Conservation (phyloP, 2,888 invertebrate species). For the Nasonovia ribisnigri region DNA sequence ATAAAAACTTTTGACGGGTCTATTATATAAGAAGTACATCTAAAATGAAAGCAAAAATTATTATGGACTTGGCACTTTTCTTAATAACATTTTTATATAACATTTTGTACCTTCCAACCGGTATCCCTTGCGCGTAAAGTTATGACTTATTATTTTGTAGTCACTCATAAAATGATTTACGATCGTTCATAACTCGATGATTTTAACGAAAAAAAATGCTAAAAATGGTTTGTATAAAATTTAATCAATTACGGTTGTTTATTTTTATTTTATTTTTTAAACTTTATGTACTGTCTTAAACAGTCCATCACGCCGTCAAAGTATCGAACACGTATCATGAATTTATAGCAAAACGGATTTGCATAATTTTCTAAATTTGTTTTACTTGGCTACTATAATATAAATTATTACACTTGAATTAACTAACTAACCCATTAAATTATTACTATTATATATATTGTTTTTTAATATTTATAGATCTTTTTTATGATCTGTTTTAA, state of each 20-base stretch:
- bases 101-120: background rate
- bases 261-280: background rate
- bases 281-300: background rate
- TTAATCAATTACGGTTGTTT: background rate
- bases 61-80: slow-evolving; percentile 19
- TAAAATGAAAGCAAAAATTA: slow-evolving; percentile 19
- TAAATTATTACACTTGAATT: too few relatives aligned
- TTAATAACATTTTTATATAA: slow-evolving; percentile 13
- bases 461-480: background rate
- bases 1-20: background rate
- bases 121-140: background rate
- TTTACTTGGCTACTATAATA: too few relatives aligned
- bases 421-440: background rate
- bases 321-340: background rate
- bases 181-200: background rate
- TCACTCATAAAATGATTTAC: slow-evolving; percentile 28
- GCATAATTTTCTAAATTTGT: background rate
- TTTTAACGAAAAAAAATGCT: background rate
- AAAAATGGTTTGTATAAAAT: background rate
- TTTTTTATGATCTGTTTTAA: background rate
- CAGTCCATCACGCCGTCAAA: background rate
- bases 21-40: background rate
- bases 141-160: slow-evolving; percentile 47
- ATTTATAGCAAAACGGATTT: background rate
- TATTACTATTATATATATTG: too few relatives aligned